phyloP scores from a whole-genome alignment of 2,888 invertebrate genomes.

The Machimus rusticus region DNA sequence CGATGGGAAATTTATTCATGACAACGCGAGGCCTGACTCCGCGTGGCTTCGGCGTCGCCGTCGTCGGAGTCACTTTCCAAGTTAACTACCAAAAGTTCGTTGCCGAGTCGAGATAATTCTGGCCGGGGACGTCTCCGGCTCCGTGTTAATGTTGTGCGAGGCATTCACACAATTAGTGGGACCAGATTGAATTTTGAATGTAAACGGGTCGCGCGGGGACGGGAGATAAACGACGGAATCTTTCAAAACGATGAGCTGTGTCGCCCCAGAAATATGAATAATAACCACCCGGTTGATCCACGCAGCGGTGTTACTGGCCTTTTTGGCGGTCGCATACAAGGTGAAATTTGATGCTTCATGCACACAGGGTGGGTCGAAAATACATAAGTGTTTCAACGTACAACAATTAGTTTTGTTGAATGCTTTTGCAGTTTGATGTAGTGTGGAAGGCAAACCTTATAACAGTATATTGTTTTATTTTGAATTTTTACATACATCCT shows the following conservation, averaged over 20 bases:
- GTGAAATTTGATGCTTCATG: background rate
- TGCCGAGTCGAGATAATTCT: background rate
- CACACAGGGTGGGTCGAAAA: background rate
- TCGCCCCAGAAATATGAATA: background rate
- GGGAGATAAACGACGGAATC: background rate
- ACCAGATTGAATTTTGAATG: constrained; percentile 34
- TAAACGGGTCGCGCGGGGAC: background rate
- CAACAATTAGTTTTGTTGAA: background rate
- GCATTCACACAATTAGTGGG: constrained; percentile 37
- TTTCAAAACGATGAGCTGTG: background rate
- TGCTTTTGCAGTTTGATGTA: background rate
- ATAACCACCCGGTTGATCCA: background rate
- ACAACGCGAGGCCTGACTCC: background rate
- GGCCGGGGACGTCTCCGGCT: background rate
- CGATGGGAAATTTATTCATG: constrained; percentile 29
- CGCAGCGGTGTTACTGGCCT: background rate
- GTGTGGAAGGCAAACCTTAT: too few species aligned
- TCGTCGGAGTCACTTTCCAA: background rate
- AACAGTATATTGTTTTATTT: background rate
- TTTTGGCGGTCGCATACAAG: background rate
- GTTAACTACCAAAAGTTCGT: constrained; percentile 3
- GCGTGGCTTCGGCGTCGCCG: background rate
- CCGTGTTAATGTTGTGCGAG: constrained; percentile 43
- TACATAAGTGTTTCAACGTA: background rate
- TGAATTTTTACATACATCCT: background rate